Conservation (phyloP, 2,797 vertebrate species). For the Cetoscarus ocellatus region DNA sequence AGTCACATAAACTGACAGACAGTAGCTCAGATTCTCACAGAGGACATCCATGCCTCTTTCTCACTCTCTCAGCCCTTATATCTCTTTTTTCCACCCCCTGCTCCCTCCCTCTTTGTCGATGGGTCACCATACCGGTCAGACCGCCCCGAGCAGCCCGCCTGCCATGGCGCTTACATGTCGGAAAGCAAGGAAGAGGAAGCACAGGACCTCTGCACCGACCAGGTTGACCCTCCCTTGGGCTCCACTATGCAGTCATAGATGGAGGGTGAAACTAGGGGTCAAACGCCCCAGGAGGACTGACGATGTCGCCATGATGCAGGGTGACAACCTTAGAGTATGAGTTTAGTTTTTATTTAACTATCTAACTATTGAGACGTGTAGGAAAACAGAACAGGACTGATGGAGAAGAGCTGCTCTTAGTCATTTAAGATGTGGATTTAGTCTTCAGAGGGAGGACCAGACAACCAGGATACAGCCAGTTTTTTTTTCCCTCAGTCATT, state of each 20-base stretch:
- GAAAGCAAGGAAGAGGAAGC: constrained; percentile 2
- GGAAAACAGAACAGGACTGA: not conserved
- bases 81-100: constrained; percentile 46
- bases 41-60: constrained; percentile 26
- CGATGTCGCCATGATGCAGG: constrained; percentile 9
- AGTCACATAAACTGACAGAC: no score
- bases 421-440: no score
- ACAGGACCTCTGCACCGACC: constrained; percentile 43
- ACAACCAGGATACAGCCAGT: no score
- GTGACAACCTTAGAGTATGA: constrained; percentile 28
- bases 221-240: constrained; percentile 30
- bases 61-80: constrained; percentile 6
- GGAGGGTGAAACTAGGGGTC: constrained; percentile 49
- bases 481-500: no score
- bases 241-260: constrained; percentile 44
- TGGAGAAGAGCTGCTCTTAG: no score
- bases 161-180: constrained; percentile 27
- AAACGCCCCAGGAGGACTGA: constrained; percentile 49
- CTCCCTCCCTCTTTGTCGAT: constrained; percentile 12
- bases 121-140: constrained; percentile 45
- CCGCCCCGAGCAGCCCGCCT: constrained; percentile 44
- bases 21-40: constrained; percentile 29
- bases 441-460: no score
- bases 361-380: constrained; percentile 1
- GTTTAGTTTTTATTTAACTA: constrained; percentile 20